These are phyloP conservation scores for Nemapogon koenigi DNA, from an alignment of 2,888 invertebrate species.

Conservation along the genomic window DNA sequence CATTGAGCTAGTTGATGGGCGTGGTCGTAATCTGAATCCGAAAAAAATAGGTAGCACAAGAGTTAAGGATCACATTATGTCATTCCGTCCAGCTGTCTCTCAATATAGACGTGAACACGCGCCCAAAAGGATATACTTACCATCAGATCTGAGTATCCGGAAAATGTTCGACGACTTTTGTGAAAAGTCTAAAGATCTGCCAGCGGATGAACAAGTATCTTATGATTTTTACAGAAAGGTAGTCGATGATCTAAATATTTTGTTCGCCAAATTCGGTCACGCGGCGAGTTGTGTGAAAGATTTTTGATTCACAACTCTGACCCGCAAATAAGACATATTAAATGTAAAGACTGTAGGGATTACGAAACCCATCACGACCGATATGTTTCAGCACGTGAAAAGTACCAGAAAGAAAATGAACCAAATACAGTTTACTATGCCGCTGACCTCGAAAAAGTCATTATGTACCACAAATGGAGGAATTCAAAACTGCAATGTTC, in stretches of 20 bases:
- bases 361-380: conserved; percentile 12
- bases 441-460: conserved; percentile 19
- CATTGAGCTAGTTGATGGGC: conserved; percentile 1
- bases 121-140: conserved; percentile 17
- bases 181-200: conserved; percentile 7
- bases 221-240: conserved; percentile 6
- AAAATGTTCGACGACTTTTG: conserved; percentile 4
- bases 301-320: conserved; percentile 13
- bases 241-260: conserved; percentile 4
- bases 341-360: conserved; percentile 12
- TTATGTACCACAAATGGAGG: conserved; percentile 22
- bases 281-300: conserved; percentile 13
- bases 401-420: conserved; percentile 12
- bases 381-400: conserved; percentile 14
- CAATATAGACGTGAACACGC: conserved; percentile 20
- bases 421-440: conserved; percentile 12
- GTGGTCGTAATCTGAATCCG: conserved; percentile 2
- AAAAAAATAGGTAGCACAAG: conserved; percentile 1
- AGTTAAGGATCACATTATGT: conserved; percentile 16
- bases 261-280: conserved; percentile 9
- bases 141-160: conserved; percentile 15
- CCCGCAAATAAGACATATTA: conserved; percentile 12
- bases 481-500: conserved; percentile 20
- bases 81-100: conserved; percentile 16
- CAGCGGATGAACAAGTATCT: not conserved